Evolutionary conservation across 1,140 invertebrate species (phyloP).

Genomic region (Protaetia brevitarsis): DNA sequence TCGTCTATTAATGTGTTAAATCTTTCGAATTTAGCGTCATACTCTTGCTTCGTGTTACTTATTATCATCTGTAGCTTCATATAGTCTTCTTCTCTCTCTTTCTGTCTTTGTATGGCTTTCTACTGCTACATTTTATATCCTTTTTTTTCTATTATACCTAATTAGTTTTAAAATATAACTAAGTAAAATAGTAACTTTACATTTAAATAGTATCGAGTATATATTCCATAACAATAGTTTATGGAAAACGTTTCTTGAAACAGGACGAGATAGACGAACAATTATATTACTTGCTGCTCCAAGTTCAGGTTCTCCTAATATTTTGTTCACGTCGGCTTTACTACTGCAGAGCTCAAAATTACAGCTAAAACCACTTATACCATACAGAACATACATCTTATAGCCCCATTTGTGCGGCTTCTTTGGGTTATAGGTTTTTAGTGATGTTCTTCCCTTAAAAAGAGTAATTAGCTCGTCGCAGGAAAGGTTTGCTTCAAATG

Average conservation of each 20-base stretch:
- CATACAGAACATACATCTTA: slow-evolving; percentile 42
- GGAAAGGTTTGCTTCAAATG: slow-evolving; percentile 39
- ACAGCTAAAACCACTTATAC: slow-evolving; percentile 39
- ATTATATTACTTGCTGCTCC: slow-evolving; percentile 43
- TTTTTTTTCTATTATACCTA: too few species aligned
- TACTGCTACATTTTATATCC: too few species aligned
- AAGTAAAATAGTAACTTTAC: too few species aligned
- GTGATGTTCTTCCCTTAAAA: slow-evolving; percentile 37
- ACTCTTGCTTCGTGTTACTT: too few species aligned
- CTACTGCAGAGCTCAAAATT: slow-evolving; percentile 32
- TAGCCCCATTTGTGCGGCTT: slow-evolving; percentile 46
- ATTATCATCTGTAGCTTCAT: too few species aligned
- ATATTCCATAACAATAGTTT: too few species aligned
- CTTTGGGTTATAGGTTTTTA: slow-evolving; percentile 40
- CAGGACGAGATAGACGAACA: slow-evolving; percentile 32
- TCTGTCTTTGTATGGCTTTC: too few species aligned
- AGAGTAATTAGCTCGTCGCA: slow-evolving; percentile 44
- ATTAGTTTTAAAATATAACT: too few species aligned
- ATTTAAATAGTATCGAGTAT: too few species aligned
- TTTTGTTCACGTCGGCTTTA: slow-evolving; percentile 38
- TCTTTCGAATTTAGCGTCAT: too few species aligned
- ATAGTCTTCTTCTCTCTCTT: too few species aligned
- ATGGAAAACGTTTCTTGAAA: slow-evolving; percentile 30
- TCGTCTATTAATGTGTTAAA: too few species aligned
- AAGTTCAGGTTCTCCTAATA: slow-evolving; percentile 31